Evolutionary conservation across 37 sponge, comb jelly and placozoan species (phyloP).

Genomic region (Geodia barretti): DNA sequence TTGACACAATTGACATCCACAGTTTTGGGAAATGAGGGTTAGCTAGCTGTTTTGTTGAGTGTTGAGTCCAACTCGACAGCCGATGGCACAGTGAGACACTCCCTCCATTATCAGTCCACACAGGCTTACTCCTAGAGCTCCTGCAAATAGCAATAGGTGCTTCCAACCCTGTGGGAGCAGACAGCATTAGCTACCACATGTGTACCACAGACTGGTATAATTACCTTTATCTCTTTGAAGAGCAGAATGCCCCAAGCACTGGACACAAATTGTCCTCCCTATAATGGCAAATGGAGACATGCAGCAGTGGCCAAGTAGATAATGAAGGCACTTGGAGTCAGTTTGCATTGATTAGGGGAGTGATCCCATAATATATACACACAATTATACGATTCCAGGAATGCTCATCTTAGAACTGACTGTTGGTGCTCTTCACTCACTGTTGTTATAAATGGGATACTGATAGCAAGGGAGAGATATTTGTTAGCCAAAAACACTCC

Average conservation of each 20-base stretch:
- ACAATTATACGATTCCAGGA: neutral
- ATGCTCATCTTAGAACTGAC: no score
- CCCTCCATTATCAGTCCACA: constrained; percentile 58
- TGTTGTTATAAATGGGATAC: constrained; percentile 68
- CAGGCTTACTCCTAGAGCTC: constrained; percentile 33
- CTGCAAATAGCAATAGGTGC: constrained; percentile 51
- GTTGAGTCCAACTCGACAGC: no score
- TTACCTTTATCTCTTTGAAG: constrained; percentile 79
- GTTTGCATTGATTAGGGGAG: no score
- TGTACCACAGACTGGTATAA: no score
- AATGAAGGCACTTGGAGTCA: neutral
- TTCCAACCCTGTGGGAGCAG: constrained; percentile 58
- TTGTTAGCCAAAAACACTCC: constrained; percentile 76
- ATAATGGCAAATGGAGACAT: no score
- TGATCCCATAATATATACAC: no score
- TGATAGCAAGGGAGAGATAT: constrained; percentile 61
- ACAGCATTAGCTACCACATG: no score
- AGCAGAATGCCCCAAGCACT: constrained; percentile 77
- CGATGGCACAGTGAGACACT: constrained; percentile 60
- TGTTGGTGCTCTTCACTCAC: no score
- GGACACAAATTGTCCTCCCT: constrained; percentile 78
- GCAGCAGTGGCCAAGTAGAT: neutral
- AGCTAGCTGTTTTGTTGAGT: no score
- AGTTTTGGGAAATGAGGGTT: no score
- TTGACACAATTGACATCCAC: no score